Conservation (phyloP, 2,113 vertebrate genomes). For the Oreamnos americanus region DNA sequence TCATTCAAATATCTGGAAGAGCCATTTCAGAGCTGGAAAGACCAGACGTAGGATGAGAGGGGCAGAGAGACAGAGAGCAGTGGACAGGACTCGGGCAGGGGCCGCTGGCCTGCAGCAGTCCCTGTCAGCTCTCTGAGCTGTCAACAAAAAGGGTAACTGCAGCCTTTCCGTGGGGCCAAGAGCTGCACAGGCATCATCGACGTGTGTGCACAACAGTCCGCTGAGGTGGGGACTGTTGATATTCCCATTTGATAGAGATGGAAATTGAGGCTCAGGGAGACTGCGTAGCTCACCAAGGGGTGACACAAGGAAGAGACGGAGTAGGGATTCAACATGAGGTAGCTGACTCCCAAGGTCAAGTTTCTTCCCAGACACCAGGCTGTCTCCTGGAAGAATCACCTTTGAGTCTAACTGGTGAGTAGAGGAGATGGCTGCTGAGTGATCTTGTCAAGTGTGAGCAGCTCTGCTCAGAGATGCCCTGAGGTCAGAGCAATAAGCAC, state of each 20-base stretch:
- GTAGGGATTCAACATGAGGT: neutral
- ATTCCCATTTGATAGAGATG: neutral
- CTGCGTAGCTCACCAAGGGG: neutral
- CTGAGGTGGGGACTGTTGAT: too few relatives aligned
- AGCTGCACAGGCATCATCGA: accelerated
- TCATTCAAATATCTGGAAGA: neutral
- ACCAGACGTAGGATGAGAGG: neutral
- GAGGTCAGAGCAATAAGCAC: neutral
- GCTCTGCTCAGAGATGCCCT: neutral
- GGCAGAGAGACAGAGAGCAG: neutral
- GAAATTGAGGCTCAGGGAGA: neutral
- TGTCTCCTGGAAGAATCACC: neutral
- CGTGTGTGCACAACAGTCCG: accelerated
- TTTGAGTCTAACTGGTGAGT: neutral
- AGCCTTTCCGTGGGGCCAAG: accelerated
- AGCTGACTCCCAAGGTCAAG: neutral
- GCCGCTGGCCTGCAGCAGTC: neutral
- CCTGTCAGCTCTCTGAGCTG: neutral
- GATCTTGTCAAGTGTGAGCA: neutral
- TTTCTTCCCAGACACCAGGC: neutral
- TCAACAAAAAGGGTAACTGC: accelerated
- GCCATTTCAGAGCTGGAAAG: neutral
- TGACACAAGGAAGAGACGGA: neutral
- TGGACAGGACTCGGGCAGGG: neutral
- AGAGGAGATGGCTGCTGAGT: neutral